These are phyloP conservation scores for Neodiprion lecontei DNA, from an alignment of 1,140 invertebrate species.

Conservation along the genomic window DNA sequence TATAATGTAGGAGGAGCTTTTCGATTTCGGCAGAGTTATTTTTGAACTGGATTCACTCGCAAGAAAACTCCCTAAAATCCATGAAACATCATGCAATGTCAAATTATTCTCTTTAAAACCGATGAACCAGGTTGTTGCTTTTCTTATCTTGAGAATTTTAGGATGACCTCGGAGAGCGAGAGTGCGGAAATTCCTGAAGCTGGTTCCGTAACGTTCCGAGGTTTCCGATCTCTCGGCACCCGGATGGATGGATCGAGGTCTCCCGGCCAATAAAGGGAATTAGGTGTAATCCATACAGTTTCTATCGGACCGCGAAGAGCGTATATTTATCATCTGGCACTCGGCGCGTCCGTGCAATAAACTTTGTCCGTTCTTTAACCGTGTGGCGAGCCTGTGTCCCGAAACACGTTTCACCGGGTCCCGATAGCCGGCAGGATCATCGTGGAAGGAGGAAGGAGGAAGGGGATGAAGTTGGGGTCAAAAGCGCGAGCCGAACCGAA, in stretches of 20 bases:
- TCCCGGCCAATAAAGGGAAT: constrained; percentile 5
- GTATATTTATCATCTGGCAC: background rate
- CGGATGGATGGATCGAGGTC: background rate
- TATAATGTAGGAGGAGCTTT: no score
- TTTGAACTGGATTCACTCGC: no score
- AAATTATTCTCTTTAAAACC: no score
- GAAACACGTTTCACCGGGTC: background rate
- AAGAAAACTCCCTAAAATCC: no score
- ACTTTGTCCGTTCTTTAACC: background rate
- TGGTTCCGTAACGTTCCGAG: background rate
- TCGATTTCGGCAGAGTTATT: no score
- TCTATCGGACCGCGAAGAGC: background rate
- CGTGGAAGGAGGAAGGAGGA: background rate
- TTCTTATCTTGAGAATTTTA: no score
- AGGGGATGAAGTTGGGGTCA: no score
- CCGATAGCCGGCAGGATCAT: background rate
- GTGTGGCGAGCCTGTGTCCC: background rate
- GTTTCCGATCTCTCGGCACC: background rate
- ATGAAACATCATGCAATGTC: no score
- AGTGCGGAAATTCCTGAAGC: background rate
- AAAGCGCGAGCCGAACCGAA: background rate
- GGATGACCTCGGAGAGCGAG: no score
- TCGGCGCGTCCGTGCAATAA: background rate
- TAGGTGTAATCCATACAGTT: constrained; percentile 1
- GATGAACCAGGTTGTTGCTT: no score